Evolutionary conservation across 2,113 vertebrate genomes (phyloP).

Genomic region (Amazona guildingii): DNA sequence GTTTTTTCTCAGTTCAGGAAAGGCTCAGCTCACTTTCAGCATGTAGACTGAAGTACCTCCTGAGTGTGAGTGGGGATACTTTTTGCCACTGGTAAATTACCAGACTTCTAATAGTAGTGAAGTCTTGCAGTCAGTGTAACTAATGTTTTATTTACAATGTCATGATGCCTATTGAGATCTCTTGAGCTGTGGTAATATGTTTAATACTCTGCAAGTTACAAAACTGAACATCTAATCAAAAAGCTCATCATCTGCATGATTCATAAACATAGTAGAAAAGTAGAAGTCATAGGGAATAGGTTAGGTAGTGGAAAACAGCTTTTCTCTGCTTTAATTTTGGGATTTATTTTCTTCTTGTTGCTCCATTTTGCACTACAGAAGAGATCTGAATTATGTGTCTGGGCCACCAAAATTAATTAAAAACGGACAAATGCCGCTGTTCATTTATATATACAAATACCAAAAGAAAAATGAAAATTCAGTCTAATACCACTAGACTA

Average conservation of each 20-base stretch:
- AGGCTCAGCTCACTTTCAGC: background rate
- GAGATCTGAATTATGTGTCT: background rate
- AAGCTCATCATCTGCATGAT: background rate
- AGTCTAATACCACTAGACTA: background rate
- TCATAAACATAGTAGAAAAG: background rate
- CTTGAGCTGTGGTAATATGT: background rate
- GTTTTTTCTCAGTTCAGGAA: background rate
- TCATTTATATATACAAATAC: background rate
- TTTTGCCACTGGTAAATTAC: background rate
- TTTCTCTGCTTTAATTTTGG: background rate
- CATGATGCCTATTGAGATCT: background rate
- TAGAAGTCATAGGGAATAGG: background rate
- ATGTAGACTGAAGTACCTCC: fast-evolving
- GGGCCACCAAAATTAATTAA: background rate
- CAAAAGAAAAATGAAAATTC: background rate
- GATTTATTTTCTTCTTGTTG: background rate
- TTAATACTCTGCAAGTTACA: background rate
- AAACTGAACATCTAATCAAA: background rate
- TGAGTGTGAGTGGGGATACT: too few species aligned
- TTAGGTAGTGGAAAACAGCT: background rate
- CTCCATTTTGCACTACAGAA: background rate
- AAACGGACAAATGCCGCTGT: background rate
- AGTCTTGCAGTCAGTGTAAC: background rate
- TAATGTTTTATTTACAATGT: background rate
- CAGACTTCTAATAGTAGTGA: background rate